phyloP scores from a whole-genome alignment of 1,140 invertebrate genomes.

The Atta colombica region DNA sequence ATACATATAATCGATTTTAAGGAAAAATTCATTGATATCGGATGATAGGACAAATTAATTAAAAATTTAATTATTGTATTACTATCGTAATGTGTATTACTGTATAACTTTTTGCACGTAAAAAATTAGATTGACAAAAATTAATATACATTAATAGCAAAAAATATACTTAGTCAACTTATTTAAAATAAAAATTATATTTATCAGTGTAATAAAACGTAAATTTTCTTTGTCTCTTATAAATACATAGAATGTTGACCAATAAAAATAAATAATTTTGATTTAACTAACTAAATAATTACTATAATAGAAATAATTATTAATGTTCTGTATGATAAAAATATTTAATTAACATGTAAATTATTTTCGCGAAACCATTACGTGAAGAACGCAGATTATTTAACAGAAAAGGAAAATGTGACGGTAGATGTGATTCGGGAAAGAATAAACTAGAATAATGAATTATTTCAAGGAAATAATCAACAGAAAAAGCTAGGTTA shows the following conservation, averaged over 20 bases:
- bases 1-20: neutral
- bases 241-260: neutral
- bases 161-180: neutral
- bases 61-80: neutral
- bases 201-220: neutral
- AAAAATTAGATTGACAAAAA: neutral
- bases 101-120: neutral
- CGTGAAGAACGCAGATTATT: neutral
- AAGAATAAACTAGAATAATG: neutral
- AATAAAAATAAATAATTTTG: too few species aligned
- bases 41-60: neutral
- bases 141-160: neutral
- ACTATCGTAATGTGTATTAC: neutral
- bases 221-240: neutral
- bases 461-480: constrained; percentile 18
- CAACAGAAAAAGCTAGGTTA: neutral
- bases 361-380: too few species aligned
- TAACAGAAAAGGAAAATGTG: neutral
- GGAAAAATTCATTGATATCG: neutral
- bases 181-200: neutral
- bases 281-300: neutral
- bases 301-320: neutral
- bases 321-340: neutral
- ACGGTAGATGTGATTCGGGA: neutral
- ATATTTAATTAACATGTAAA: neutral